phyloP scores from a whole-genome alignment of 2,888 invertebrate genomes.

The Ditula angustiorana region DNA sequence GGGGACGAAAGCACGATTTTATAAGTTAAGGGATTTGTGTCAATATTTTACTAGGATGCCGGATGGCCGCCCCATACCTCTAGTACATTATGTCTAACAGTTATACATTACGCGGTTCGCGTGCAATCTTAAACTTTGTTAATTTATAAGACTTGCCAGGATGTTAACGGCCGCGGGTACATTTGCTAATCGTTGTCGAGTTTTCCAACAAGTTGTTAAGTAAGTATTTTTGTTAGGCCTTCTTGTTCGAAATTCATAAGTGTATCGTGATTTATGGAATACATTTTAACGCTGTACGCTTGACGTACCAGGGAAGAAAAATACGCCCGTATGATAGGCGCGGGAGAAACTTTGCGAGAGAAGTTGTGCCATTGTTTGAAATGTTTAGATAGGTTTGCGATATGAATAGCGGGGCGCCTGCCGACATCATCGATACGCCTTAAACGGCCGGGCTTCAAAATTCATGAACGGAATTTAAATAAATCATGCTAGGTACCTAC shows the following conservation, averaged over 20 bases:
- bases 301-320: slow-evolving; percentile 66
- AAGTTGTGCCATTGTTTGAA: slow-evolving; percentile 55
- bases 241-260: slow-evolving; percentile 67
- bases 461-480: slow-evolving; percentile 31
- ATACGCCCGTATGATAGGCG: slow-evolving; percentile 69
- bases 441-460: neutral
- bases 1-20: slow-evolving; percentile 82
- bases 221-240: slow-evolving; percentile 74
- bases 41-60: slow-evolving; percentile 84
- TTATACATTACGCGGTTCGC: slow-evolving; percentile 26
- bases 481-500: neutral
- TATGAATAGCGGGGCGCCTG: slow-evolving; percentile 46
- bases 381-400: slow-evolving; percentile 67
- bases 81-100: slow-evolving; percentile 52
- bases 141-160: slow-evolving; percentile 58
- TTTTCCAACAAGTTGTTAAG: slow-evolving; percentile 60
- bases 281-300: slow-evolving; percentile 68
- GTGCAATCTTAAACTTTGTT: slow-evolving; percentile 67
- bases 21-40: slow-evolving; percentile 86
- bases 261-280: slow-evolving; percentile 77
- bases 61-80: slow-evolving; percentile 53
- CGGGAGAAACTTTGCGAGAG: slow-evolving; percentile 57
- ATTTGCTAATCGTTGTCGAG: slow-evolving; percentile 68
- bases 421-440: slow-evolving; percentile 9
- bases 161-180: slow-evolving; percentile 57